Evolutionary conservation across 2,888 invertebrate genomes (phyloP), one percentile per base, ranked within the genome.

Genomic region (Orthonychiurus folsomi): DNA sequence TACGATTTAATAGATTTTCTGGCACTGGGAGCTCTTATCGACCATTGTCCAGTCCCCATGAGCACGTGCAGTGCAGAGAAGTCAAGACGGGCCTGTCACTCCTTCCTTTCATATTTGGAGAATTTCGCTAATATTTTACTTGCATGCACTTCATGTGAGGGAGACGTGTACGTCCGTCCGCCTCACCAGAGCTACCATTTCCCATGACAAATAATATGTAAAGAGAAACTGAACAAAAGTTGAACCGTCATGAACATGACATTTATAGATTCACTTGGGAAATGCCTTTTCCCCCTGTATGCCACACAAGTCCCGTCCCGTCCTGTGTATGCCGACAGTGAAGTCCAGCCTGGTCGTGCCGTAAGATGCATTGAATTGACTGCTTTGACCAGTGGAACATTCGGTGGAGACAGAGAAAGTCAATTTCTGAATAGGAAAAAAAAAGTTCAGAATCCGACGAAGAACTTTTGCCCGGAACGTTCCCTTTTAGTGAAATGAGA

Each of bases 221-320:
- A 37, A 37, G 37, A 37, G 37, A 37, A 37, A 37, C 9, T 37
- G 37, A 37, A 37, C 37, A 37, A 37, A 37, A 37, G 37, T 37
- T 37, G 37, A 15, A 37, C 37, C 37, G 37, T 37, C 37, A 37
- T 37, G 37, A 37, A 37, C 37, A 37, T 37, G 37, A 37, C 37
- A 37, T 37, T 37, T 37, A 37, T 37, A 37, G 37, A 37, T 37
- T 37, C 37, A 37, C 37, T 37, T 37, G 37, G 37, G 37, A 37
- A 37, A 37, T 37, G 37, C 37, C 37, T 37, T 37, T 37, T 37
- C 15, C 15, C n/a, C n/a, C n/a, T n/a, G n/a, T n/a, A n/a, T n/a
- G n/a, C n/a, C n/a, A n/a, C n/a, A n/a, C n/a, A n/a, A n/a, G n/a
- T n/a, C n/a, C n/a, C n/a, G n/a, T n/a, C n/a, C n/a, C n/a, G n/a